These are phyloP conservation scores for Pelecanoides urinatrix DNA, from an alignment of 2,113 vertebrate genomes.

Conservation along the genomic window DNA sequence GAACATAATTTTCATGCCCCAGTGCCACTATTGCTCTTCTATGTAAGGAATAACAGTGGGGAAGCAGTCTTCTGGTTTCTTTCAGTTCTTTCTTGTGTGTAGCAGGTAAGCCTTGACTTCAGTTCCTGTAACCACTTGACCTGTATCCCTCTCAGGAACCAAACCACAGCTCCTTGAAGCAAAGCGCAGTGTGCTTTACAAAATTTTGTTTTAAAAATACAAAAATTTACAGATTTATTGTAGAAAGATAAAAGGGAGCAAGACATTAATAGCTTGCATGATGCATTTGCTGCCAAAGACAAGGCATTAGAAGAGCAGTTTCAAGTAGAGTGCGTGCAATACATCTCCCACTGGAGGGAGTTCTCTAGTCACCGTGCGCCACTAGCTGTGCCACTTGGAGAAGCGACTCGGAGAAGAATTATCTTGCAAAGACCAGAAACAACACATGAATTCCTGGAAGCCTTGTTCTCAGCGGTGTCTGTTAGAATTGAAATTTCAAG, in stretches of 20 bases:
- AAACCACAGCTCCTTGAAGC: neutral
- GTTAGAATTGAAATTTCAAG: neutral
- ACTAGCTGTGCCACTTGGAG: neutral
- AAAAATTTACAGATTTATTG: neutral
- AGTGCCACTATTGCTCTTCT: neutral
- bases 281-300: neutral
- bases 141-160: neutral
- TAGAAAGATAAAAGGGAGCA: neutral
- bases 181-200: neutral
- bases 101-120: neutral
- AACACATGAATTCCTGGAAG: neutral
- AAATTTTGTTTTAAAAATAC: neutral
- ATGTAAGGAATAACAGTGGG: neutral
- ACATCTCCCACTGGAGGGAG: slow-evolving; percentile 65
- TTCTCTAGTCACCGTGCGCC: neutral
- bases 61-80: neutral
- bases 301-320: neutral
- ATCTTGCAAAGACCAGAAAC: neutral
- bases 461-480: neutral
- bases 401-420: neutral
- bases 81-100: neutral
- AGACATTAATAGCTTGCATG: neutral
- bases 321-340: neutral
- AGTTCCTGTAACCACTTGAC: neutral
- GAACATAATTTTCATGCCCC: neutral